Base-by-base conservation (phyloP, 2,888 invertebrate species). In the Lycophotia porphyrea region DNA sequence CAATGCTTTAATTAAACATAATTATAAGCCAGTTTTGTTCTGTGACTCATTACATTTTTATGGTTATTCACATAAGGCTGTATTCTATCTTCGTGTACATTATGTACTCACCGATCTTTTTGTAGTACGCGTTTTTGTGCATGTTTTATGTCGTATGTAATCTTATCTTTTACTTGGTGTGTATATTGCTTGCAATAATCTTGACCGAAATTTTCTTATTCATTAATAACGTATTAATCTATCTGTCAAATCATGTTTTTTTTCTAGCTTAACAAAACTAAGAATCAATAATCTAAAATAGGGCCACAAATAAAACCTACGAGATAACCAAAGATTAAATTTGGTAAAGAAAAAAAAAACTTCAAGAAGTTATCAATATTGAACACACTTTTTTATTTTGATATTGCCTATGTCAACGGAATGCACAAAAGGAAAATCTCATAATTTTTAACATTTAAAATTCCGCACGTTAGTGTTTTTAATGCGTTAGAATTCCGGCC, bases 1-100 rank as follows among this genome's bases (percentile, higher is more conserved):
- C 60, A 81, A 71, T 73, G 47, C 63, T 55, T 42, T 68, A 67
- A 85, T 73, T 71, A 71, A 60, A 60, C 13, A 55, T 67, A 63
- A 85, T 84, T 71, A 52, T 58, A 21, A 65, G 36, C 13, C n/a
- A 0, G 52, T 49, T 64, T 61, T 55, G 55, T 55, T 36, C 63
- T 47, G 21, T 9, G 0, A 13, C 24, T 58, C 52, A 58, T 71
- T 55, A 68, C 0, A 55, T 42, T 70, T 65, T 71, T 61, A 71
- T 61, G 31, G 27, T 18, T 36, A 68, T 65, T 74, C 39, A 77
- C 13, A 36, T 66, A 34, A 4, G 27, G 58, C 13, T 27, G 47
- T 49, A 55, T 27, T 18, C 34, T 52, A 73, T 73, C 15, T 31
- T n/a, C 4, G 24, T n/a, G 2, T 24, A n/a, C 3, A 1, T n/a